Evolutionary conservation across 2,113 vertebrate species (phyloP).

Genomic region (Himantopus leucocephalus): DNA sequence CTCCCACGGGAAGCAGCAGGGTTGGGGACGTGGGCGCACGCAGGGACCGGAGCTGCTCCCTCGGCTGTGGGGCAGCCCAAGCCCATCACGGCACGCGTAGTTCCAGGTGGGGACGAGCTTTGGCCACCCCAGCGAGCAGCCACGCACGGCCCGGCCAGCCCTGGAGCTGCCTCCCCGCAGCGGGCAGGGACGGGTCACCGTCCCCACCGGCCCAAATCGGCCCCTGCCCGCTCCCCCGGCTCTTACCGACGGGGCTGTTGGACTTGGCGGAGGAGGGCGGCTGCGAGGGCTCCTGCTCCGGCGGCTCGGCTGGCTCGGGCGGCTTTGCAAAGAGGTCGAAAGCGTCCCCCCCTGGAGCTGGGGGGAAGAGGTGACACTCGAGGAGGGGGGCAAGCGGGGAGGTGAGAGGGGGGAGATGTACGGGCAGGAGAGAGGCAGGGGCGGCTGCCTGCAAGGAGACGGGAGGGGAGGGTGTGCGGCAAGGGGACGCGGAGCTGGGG

Average conservation of each 20-base stretch:
- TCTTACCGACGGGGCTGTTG: constrained; percentile 85
- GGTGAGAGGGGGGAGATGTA: background rate
- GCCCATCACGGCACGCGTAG: rapidly evolving
- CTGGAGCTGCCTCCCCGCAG: background rate
- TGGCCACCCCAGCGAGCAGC: background rate
- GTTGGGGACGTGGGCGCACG: rapidly evolving
- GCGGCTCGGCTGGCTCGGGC: constrained; percentile 54
- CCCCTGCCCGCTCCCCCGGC: background rate
- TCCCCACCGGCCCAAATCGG: background rate
- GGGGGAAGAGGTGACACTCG: constrained; percentile 33
- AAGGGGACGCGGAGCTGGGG: rapidly evolving
- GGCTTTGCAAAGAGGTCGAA: constrained; percentile 81
- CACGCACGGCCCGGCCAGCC: background rate
- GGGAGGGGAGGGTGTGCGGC: background rate
- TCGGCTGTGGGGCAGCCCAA: background rate
- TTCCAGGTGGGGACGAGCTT: background rate
- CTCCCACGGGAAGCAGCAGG: rapidly evolving
- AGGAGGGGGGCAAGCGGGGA: constrained; percentile 2
- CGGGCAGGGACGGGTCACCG: background rate
- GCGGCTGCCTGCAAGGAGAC: background rate
- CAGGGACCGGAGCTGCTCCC: background rate
- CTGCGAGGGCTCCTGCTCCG: constrained; percentile 57
- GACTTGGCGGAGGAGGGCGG: constrained; percentile 51
- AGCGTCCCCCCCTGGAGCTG: constrained; percentile 63
- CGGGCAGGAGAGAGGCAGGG: background rate